Percentiles rank a stretch among this genome's conserved stretches.
Evolutionary conservation across 2,888 invertebrate species (phyloP).

Genomic region (Punctoribates punctum): DNA sequence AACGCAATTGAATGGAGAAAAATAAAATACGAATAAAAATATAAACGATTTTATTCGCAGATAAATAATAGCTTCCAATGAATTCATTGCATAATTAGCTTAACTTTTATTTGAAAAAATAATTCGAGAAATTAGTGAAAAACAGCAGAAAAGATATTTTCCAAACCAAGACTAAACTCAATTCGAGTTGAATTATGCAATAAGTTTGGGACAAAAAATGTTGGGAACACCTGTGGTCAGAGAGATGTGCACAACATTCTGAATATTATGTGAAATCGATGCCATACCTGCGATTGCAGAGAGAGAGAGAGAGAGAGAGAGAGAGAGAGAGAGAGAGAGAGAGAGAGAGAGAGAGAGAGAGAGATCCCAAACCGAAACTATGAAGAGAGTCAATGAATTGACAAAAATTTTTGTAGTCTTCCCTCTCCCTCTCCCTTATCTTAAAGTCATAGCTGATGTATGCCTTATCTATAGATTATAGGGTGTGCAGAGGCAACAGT

Average conservation of each 20-base stretch:
- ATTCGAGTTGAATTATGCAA: not conserved
- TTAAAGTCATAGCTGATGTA: not conserved
- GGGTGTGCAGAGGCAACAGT: conserved; percentile 8
- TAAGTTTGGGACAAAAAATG: not conserved
- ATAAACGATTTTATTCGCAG: not conserved
- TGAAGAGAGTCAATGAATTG: not conserved
- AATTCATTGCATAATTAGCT: not conserved
- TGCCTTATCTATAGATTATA: not conserved
- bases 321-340: not conserved
- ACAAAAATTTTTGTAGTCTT: conserved; percentile 2
- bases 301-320: not conserved
- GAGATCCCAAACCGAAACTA: not conserved
- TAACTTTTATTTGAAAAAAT: not conserved
- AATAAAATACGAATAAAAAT: not conserved
- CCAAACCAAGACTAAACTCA: not conserved
- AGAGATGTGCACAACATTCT: not conserved
- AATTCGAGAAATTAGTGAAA: not conserved
- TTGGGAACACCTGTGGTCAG: not conserved
- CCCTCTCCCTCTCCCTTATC: not conserved
- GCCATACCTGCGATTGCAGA: not conserved
- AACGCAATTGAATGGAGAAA: not conserved
- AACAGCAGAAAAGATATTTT: not conserved
- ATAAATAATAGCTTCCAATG: not conserved
- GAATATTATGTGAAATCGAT: not conserved
- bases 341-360: conserved; percentile 16